A percentile compares a stretch with the other conserved stretches of the same genome.
Conservation (phyloP, 1,140 invertebrate species). For the Drosophila novamexicana region DNA sequence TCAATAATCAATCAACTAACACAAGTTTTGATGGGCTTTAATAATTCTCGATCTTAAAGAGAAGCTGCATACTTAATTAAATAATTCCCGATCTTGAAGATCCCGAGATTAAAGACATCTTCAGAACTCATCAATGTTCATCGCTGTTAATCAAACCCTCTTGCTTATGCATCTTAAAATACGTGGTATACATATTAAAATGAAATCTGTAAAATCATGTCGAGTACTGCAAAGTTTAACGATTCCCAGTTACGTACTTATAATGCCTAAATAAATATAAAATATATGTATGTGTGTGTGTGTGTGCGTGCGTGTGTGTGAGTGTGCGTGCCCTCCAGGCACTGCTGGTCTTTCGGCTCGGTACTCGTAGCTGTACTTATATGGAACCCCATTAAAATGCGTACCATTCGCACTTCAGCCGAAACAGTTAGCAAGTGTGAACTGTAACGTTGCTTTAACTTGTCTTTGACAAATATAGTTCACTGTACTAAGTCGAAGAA, state of each 20-base stretch:
- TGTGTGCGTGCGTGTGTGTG: constrained; percentile 1
- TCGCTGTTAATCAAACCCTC: not conserved
- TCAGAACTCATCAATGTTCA: too few relatives aligned
- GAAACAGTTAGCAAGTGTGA: constrained; percentile 37
- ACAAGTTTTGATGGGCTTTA: too few relatives aligned
- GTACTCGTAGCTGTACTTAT: constrained; percentile 58
- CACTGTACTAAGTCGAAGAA: constrained; percentile 48
- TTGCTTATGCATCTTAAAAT: not conserved
- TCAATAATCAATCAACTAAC: not conserved
- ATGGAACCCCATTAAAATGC: constrained; percentile 37
- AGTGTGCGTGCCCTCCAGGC: constrained; percentile 15
- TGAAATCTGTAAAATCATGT: constrained; percentile 68
- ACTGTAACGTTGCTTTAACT: constrained; percentile 64
- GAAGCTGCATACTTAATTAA: too few relatives aligned
- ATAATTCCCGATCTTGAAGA: too few relatives aligned
- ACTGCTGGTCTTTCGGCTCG: not conserved
- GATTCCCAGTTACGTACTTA: constrained; percentile 55
- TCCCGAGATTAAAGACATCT: too few relatives aligned
- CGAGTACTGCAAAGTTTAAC: constrained; percentile 64
- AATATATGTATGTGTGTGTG: not conserved
- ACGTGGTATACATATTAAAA: constrained; percentile 16
- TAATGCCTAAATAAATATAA: constrained; percentile 43
- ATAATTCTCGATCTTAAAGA: too few relatives aligned
- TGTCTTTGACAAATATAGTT: constrained; percentile 65
- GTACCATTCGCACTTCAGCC: constrained; percentile 35